Conservation (phyloP, 2,888 invertebrate species). For the Agrochola lychnidis region DNA sequence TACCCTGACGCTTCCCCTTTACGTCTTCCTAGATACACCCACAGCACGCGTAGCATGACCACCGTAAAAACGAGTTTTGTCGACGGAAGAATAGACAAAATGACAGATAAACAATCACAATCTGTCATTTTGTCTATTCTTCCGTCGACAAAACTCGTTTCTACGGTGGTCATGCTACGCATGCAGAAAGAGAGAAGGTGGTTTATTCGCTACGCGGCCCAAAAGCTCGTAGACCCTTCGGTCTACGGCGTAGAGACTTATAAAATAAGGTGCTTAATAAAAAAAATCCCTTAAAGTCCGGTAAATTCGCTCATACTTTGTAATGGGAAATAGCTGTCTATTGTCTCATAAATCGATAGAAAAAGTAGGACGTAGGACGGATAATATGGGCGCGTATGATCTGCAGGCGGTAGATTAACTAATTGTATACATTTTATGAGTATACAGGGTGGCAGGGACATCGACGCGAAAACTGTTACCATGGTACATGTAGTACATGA, state of each 20-base stretch:
- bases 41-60: too few relatives aligned
- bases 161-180: too few relatives aligned
- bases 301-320: background rate
- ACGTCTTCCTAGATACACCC: background rate
- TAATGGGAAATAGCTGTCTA: slow-evolving; percentile 12
- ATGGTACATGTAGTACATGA: too few relatives aligned
- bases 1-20: too few relatives aligned
- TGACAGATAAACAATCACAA: too few relatives aligned
- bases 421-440: slow-evolving; percentile 32
- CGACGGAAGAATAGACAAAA: too few relatives aligned
- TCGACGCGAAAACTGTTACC: too few relatives aligned
- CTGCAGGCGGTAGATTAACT: slow-evolving; percentile 58
- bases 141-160: too few relatives aligned
- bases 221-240: background rate
- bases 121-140: too few relatives aligned
- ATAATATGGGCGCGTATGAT: slow-evolving; percentile 39
- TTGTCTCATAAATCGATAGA: slow-evolving; percentile 51
- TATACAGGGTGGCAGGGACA: background rate
- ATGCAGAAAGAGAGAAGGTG: too few relatives aligned
- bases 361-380: slow-evolving; percentile 45
- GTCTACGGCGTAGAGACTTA: slow-evolving; percentile 24
- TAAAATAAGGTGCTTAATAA: background rate
- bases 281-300: background rate
- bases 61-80: too few relatives aligned
- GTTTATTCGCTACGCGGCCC: background rate